Base-by-base conservation (phyloP, 2,888 invertebrate species). In the Exocentrus adspersus region DNA sequence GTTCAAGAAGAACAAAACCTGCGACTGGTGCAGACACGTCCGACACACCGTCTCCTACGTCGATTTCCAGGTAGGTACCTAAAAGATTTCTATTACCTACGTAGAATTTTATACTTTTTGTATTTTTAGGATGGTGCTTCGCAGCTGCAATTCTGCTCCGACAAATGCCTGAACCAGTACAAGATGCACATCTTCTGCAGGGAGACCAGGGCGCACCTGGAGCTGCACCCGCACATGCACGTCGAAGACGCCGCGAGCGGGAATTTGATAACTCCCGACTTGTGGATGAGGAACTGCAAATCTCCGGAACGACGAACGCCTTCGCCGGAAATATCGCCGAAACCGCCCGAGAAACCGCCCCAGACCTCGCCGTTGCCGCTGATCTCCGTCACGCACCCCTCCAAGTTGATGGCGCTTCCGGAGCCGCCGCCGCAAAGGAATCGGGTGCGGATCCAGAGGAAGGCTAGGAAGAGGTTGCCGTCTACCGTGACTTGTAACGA, bases 171-270 rank as follows among this genome's bases (percentile, higher is more conserved):
- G 71, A 96, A 95, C 80, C 95, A 96, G 82, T 97, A 96, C 86
- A 96, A 97, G 85, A 96, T 97, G 95, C 94, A 95, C 82, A 95
- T 96, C 70, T 97, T 97, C 84, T 96, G 96, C 83, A 90, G 92
- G 53, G 96, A 96, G 84, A 95, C 96, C 3, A 92, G 94, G 80
- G 95, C 95, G 5, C 95, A 95, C 80, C 87, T 96, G 62, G 93
- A 95, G 79, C 89, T 95, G 82, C 90, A 91, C 80, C 92, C 92
- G 0, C 92, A 92, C 80, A 83, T 92, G 73, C 88, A 86, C 10
- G 83, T 71, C 9, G 79, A 72, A 37, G 68, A 73, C 37, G 61
- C 73, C 3, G 64, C 78, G 1, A 75, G 75, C 24, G 75, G 75
- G 2, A 77, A 71, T 2, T 84, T 95, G 46, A 96, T 96, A 72